A percentile compares a stretch with the other conserved stretches of the same genome.
phyloP scores from a whole-genome alignment of 64 coral and sea anemone species.

The Stichodactyla mertensii region DNA sequence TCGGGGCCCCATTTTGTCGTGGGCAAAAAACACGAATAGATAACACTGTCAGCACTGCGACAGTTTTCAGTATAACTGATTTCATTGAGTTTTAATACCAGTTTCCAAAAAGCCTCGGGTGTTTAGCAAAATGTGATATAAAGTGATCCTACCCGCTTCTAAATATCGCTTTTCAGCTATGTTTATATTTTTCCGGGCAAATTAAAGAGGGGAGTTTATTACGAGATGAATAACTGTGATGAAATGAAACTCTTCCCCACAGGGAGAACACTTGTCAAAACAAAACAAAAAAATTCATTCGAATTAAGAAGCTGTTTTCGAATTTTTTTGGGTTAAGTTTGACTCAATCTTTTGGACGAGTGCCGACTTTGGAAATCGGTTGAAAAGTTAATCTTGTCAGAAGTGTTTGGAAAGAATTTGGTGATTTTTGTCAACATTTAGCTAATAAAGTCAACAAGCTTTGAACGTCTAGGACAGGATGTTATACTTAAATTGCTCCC shows the following conservation, averaged over 20 bases:
- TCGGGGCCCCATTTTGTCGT: constrained; percentile 13
- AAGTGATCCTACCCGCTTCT: neutral
- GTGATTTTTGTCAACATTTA: constrained; percentile 1
- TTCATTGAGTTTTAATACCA: neutral
- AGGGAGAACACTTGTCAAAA: neutral
- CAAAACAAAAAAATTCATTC: neutral
- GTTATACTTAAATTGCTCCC: constrained; percentile 21
- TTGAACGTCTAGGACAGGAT: neutral
- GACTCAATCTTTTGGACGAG: neutral
- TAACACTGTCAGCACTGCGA: neutral
- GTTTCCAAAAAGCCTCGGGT: neutral
- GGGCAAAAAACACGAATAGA: neutral
- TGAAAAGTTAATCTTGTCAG: neutral
- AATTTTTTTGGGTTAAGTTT: neutral
- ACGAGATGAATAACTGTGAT: neutral
- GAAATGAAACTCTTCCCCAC: neutral
- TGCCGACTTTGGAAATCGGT: neutral
- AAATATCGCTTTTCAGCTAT: neutral
- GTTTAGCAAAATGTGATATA: neutral
- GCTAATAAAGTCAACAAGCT: constrained; percentile 37
- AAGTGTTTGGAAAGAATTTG: neutral
- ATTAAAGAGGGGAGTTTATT: neutral
- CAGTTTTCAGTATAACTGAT: neutral
- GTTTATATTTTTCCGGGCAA: neutral
- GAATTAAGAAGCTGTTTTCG: neutral